phyloP scores from a whole-genome alignment of 2,797 vertebrate genomes.

The Leucoraja ocellata region DNA sequence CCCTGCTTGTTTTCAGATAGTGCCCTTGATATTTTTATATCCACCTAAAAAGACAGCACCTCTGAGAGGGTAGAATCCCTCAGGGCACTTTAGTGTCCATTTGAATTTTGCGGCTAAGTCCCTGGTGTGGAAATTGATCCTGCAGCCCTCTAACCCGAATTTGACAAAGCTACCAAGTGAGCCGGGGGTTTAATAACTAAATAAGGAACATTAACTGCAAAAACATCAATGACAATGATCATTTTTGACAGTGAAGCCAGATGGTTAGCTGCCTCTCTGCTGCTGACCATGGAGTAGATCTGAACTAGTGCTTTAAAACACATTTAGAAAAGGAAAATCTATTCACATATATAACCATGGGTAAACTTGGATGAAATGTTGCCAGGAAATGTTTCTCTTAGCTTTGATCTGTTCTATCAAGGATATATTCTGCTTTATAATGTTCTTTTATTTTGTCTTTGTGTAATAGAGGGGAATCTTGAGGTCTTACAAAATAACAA shows the following conservation, averaged over 20 bases:
- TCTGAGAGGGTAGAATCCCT: neutral
- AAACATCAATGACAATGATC: neutral
- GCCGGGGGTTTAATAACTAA: neutral
- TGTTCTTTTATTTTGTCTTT: conserved; percentile 40
- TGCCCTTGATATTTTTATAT: neutral
- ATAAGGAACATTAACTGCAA: neutral
- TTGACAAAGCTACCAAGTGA: neutral
- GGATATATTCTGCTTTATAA: neutral
- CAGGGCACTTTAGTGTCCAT: neutral
- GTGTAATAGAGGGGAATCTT: conserved; percentile 71
- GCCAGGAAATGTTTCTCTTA: neutral
- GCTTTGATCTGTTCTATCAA: neutral
- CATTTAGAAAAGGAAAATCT: neutral
- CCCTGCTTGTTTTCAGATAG: neutral
- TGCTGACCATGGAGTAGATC: neutral
- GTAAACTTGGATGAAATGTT: neutral
- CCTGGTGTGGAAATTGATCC: neutral
- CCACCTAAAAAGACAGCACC: neutral
- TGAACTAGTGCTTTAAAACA: neutral
- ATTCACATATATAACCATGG: too few species aligned
- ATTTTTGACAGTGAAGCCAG: neutral
- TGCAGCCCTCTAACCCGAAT: neutral
- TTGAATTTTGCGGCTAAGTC: neutral
- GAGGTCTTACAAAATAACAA: conserved; percentile 85
- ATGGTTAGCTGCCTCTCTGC: neutral